phyloP scores from a whole-genome alignment of 2,797 vertebrate species.

The Sebastes nivosus region DNA sequence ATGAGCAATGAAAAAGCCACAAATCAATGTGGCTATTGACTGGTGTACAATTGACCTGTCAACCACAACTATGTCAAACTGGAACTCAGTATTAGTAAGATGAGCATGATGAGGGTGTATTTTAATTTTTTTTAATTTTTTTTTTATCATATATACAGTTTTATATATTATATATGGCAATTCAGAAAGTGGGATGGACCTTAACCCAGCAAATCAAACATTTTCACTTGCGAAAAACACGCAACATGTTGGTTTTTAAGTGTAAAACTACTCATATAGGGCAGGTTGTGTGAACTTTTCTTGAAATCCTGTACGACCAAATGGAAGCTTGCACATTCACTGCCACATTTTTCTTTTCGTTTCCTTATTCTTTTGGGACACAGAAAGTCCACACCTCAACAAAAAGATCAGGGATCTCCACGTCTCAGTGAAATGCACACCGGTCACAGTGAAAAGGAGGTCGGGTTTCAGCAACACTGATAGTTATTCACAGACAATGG shows the following conservation, averaged over 20 bases:
- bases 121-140: background rate
- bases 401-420: conserved; percentile 30
- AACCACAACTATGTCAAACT: background rate
- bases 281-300: background rate
- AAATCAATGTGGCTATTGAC: conserved; percentile 50
- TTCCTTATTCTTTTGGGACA: conserved; percentile 7
- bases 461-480: conserved; percentile 42
- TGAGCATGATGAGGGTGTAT: background rate
- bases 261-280: background rate
- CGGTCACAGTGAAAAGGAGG: conserved; percentile 11
- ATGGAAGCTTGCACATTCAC: background rate
- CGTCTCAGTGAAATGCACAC: conserved; percentile 40
- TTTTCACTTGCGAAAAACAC: background rate
- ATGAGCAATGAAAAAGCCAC: conserved; percentile 24
- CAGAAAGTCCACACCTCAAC: conserved; percentile 13
- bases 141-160: background rate
- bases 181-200: background rate
- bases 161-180: background rate
- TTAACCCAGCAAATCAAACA: background rate
- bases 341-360: background rate
- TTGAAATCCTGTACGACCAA: conserved; percentile 24
- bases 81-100: background rate
- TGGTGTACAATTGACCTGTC: conserved; percentile 1
- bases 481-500: conserved; percentile 41
- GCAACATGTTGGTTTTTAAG: background rate